A percentile compares a stretch with the other conserved stretches of the same genome.
Evolutionary conservation across 2,113 vertebrate genomes (phyloP).

Genomic region (Anguilla japonica): DNA sequence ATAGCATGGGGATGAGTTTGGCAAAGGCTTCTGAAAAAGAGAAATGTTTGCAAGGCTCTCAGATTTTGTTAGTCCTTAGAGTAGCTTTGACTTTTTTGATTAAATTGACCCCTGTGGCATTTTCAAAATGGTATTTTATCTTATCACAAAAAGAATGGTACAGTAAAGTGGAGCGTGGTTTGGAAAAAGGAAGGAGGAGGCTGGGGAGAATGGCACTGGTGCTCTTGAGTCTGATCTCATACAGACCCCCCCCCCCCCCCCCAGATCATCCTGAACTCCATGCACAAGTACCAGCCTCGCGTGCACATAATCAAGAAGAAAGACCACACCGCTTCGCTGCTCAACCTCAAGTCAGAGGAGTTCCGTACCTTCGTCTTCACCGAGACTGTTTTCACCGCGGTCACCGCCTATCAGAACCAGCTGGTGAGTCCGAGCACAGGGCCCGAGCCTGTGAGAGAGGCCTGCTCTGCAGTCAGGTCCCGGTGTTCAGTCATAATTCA

Average conservation of each 20-base stretch:
- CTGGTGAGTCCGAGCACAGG: conserved; percentile 75
- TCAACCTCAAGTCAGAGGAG: conserved; percentile 97
- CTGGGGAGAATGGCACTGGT: background rate
- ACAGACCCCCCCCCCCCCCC: background rate
- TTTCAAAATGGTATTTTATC: background rate
- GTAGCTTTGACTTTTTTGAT: background rate
- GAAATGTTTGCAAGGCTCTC: background rate
- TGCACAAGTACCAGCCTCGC: conserved; percentile 99
- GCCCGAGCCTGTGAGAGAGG: background rate
- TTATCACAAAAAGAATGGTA: background rate
- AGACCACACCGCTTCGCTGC: conserved; percentile 93
- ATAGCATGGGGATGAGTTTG: background rate
- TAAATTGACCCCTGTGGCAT: background rate
- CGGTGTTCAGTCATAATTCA: too few relatives aligned
- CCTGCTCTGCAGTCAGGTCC: too few relatives aligned
- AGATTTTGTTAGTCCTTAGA: background rate
- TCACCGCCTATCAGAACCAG: conserved; percentile 98
- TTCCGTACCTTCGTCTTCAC: conserved; percentile 96
- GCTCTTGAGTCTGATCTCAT: background rate
- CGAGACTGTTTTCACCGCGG: conserved; percentile 95
- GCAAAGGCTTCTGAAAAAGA: background rate
- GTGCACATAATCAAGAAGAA: conserved; percentile 99
- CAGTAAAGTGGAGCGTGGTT: background rate
- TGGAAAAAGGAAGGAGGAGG: background rate
- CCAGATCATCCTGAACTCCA: conserved; percentile 97